These are phyloP conservation scores for Ruditapes philippinarum DNA, from an alignment of 1,140 invertebrate species.

Conservation along the genomic window DNA sequence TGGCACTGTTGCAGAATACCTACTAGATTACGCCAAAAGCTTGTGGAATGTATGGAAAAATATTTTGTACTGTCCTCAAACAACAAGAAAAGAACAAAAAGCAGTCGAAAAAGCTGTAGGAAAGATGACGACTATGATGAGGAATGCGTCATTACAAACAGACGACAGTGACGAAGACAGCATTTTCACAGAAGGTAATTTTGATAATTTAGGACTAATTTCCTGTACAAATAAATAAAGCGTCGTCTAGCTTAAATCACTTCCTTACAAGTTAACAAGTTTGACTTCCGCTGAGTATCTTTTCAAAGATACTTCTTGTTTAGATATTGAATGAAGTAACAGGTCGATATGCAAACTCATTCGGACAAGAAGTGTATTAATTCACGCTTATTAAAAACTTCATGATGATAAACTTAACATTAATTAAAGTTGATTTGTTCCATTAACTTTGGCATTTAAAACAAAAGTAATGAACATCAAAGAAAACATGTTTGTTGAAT, in stretches of 20 bases:
- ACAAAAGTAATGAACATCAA: not conserved
- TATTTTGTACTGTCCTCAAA: not conserved
- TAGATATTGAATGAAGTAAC: not conserved
- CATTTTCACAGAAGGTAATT: not conserved
- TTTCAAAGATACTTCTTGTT: not conserved
- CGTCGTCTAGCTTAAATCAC: not conserved
- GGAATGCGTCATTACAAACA: conserved; percentile 9
- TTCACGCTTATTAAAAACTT: not conserved
- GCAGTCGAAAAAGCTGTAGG: not conserved
- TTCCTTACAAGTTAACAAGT: too few species aligned
- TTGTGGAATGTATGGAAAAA: not conserved
- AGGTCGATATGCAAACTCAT: not conserved
- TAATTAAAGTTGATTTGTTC: not conserved
- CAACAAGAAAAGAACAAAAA: not conserved
- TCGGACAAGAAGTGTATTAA: not conserved
- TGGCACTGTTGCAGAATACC: not conserved
- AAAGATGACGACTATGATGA: not conserved
- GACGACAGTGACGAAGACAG: not conserved
- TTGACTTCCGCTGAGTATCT: not conserved
- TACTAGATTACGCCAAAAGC: not conserved
- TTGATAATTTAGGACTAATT: not conserved
- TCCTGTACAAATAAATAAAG: not conserved
- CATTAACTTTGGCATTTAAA: not conserved
- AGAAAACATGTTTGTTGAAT: not conserved
- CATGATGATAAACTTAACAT: not conserved